Evolutionary conservation across 2,797 vertebrate species (phyloP), one percentile per base, ranked within the genome.

Genomic region (Fundulus diaphanus): DNA sequence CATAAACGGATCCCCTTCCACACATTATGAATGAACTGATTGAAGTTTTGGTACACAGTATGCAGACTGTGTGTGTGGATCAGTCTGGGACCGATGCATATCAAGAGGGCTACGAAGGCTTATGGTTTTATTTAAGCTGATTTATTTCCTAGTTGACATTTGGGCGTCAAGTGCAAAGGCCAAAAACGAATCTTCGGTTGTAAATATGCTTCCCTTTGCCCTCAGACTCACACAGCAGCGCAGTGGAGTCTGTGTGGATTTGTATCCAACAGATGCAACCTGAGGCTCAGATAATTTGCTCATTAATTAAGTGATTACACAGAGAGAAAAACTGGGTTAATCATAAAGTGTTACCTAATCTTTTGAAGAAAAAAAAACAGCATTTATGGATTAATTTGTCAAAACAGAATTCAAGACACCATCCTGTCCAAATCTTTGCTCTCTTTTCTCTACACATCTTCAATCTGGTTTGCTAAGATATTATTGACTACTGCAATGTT

Each of bases 251-350:
- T 48, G 37, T 72, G 67, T 84, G 78, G 81, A 77, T 85, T 87
- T 87, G 83, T 90, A 87, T 88, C 78, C 70, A 82, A 70, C 71
- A 87, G 79, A 85, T 82, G 73, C 81, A 83, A 82, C 87, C 85
- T 48, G 73, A 81, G 70, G 83, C 74, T 80, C 80, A 51, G 73
- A 87, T 85, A 74, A 87, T 91, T 82, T 80, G 73, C 77, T 90
- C 77, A 85, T 87, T 91, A 92, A 92, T 89, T 87, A 88, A 79
- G 74, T 79, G 76, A 92, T 92, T 91, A 92, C 81, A 83, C 77
- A 77, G 70, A 56, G 71, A 87, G 72, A 72, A 67, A 85, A 84
- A 82, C 59, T n/a, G 85, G 87, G 85, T 82, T 90, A 82, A 88
- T 88, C 84, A 82, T 74, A 74, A 84, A 88, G 80, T 83, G 86